phyloP scores from a whole-genome alignment of 2,113 vertebrate species.

The Gavia stellata region DNA sequence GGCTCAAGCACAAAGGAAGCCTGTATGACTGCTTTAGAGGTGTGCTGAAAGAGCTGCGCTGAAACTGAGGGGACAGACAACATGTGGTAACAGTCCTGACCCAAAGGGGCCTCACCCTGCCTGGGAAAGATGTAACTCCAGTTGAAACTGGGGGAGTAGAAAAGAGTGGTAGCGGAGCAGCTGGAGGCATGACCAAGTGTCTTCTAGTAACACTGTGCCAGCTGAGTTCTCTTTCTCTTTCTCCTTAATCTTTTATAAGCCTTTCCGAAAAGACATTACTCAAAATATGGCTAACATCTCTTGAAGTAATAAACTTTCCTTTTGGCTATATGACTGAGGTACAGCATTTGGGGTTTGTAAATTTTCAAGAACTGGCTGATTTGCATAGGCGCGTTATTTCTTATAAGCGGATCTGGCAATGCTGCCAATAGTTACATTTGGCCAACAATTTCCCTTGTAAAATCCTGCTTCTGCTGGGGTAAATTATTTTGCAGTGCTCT shows the following conservation, averaged over 20 bases:
- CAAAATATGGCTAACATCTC: background rate
- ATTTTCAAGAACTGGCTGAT: conserved; percentile 14
- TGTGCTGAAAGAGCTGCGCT: background rate
- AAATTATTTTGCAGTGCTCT: conserved; percentile 32
- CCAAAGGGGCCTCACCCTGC: background rate
- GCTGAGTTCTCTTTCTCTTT: background rate
- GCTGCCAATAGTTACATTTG: background rate
- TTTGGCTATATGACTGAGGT: background rate
- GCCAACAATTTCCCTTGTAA: conserved; percentile 24
- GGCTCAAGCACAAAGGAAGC: background rate
- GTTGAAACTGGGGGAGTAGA: background rate
- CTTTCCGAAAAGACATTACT: background rate
- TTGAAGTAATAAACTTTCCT: background rate
- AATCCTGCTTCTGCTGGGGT: conserved; percentile 12
- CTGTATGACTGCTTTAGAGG: background rate
- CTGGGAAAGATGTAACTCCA: background rate
- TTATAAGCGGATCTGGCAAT: background rate
- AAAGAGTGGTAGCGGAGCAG: background rate
- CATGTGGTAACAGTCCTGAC: background rate
- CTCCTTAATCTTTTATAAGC: background rate
- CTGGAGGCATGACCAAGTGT: background rate
- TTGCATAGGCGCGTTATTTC: background rate
- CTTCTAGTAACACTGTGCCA: background rate
- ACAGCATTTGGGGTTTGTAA: background rate
- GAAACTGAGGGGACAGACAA: background rate